Conservation (phyloP, 2,797 vertebrate genomes). For the Manis pentadactyla region DNA sequence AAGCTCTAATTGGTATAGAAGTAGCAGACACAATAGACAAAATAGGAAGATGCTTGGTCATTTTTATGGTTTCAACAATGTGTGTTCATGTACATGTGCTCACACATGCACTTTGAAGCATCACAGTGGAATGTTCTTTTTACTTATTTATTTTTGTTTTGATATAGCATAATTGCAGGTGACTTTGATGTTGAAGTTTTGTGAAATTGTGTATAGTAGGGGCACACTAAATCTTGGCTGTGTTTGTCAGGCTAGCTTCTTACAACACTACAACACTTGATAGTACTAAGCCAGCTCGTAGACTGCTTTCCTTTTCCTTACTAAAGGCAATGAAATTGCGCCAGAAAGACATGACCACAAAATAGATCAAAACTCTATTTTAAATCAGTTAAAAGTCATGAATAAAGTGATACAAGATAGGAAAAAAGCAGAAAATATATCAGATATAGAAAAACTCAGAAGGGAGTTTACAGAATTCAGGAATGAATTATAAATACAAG, state of each 20-base stretch:
- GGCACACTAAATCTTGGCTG: neutral
- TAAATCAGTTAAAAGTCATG: neutral
- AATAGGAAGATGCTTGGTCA: neutral
- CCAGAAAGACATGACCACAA: neutral
- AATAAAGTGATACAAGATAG: neutral
- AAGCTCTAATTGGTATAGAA: neutral
- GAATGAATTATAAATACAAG: neutral
- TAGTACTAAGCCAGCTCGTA: neutral
- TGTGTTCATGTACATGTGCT: neutral
- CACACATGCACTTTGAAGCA: neutral
- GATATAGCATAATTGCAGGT: neutral
- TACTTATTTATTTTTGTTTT: neutral
- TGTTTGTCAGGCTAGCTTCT: neutral
- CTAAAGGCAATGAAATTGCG: neutral
- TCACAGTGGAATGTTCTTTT: neutral
- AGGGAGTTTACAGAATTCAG: neutral
- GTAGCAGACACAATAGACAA: neutral
- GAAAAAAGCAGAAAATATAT: neutral
- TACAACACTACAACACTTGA: neutral
- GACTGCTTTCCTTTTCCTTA: neutral
- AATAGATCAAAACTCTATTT: neutral
- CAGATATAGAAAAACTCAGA: neutral
- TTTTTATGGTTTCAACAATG: neutral
- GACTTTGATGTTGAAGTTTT: neutral
- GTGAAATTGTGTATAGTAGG: neutral